Base-by-base conservation (phyloP, 2,888 invertebrate species). In the Phortica okadai region DNA sequence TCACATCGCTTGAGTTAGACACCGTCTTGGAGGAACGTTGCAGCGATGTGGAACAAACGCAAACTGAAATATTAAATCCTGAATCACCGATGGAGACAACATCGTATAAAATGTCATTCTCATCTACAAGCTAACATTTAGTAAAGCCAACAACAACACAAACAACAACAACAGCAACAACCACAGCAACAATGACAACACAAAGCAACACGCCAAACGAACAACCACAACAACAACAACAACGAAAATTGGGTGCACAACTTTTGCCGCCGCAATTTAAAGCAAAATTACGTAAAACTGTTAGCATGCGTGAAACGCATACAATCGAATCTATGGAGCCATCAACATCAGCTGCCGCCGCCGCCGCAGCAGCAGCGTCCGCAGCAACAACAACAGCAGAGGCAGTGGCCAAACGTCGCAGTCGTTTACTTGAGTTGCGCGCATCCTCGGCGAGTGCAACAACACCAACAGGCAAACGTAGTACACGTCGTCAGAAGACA, bases 21-120 rank as follows among this genome's bases (percentile, higher is more conserved):
- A 96, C 96, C 0, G 97, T 97, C 41, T 93, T 96, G 41, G 97
- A 97, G 89, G 97, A 97, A 89, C 96, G 96, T 88, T 93, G 95
- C 78, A 96, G 96, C 14, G 96, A 96, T 89, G 94, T 95, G 6
- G 96, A 96, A 89, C 95, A 94, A 88, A 95, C 94, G 2, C 94
- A 92, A 85, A 91, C 91, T n/a, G 91, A 92, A 84, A 87, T 91
- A 2, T 79, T 91, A 0, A 90, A 90, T 81, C 88, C 91, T 6
- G 92, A 91, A 78, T 91, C 91, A 14, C 91, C 91, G 45, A 83
- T 90, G 82, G 91, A 91, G 74, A 87, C 88, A 16, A 85, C 85
- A 67, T 89, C 90, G 76, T 87, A 88, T 77, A 90, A 87, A 82
- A 89, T 87, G 84, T 90, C 89, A 76, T 85, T 88, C 76, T 89